These are phyloP conservation scores for Urechis unicinctus DNA, from an alignment of 2,888 invertebrate genomes.

Conservation along the genomic window DNA sequence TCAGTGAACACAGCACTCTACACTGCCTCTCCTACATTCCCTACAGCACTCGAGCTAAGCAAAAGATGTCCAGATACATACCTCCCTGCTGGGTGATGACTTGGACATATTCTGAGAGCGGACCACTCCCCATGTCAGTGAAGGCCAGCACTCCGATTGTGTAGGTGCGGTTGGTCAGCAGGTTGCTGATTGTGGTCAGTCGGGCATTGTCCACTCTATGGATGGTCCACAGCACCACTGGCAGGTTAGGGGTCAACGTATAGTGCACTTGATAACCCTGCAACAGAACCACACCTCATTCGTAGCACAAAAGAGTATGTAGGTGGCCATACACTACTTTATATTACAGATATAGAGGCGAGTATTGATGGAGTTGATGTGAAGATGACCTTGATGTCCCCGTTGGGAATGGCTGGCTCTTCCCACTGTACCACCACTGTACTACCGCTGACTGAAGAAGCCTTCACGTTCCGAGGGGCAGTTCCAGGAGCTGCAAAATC, in stretches of 20 bases:
- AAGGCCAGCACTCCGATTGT: slow-evolving; percentile 71
- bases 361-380: not conserved
- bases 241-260: slow-evolving; percentile 79
- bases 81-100: slow-evolving; percentile 90
- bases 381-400: slow-evolving; percentile 80
- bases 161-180: slow-evolving; percentile 86
- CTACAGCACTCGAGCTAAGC: too few species aligned
- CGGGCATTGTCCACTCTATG: slow-evolving; percentile 85
- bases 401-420: slow-evolving; percentile 94
- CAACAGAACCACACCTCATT: slow-evolving; percentile 1
- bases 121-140: slow-evolving; percentile 91
- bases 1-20: too few species aligned
- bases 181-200: slow-evolving; percentile 72
- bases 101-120: slow-evolving; percentile 91
- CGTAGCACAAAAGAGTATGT: too few species aligned
- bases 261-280: slow-evolving; percentile 97
- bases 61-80: too few species aligned
- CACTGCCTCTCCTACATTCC: too few species aligned
- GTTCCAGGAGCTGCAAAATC: slow-evolving; percentile 78
- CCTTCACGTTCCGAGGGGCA: slow-evolving; percentile 89
- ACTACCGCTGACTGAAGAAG: slow-evolving; percentile 85
- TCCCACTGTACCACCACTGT: slow-evolving; percentile 98
- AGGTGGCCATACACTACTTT: too few species aligned
- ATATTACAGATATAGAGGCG: too few species aligned
- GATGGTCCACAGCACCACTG: slow-evolving; percentile 84